Base-by-base conservation (phyloP, 30 jellyfish, hydroid and myxozoan genomes). In the Cassiopea andromeda region DNA sequence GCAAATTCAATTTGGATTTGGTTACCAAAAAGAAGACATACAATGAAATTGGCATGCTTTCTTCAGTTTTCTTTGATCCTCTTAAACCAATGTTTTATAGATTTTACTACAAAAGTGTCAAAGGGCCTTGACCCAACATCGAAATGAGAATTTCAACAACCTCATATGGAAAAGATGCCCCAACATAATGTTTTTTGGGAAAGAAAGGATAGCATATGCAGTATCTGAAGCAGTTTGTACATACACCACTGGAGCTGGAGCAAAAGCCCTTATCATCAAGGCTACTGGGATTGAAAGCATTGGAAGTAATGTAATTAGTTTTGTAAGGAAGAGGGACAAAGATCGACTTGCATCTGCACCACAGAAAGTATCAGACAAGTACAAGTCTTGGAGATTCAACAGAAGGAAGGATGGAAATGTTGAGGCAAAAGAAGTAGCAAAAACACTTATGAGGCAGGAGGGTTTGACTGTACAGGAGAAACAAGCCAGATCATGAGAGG, bases 1-100 rank as follows among this genome's bases (percentile, higher is more conserved):
- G 91, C 85, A 83, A 84, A 84, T 84, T 84, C 71, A 47, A 84
- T 48, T 17, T 46, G 50, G 78, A 84, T 50, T 54, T 73, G 12
- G 87, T 4, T 14, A 84, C 75, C 12, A 86, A 86, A 16, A 57
- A 48, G 72, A 5, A 17, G 14, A 61, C 87, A 47, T 70, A 84
- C 50, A 70, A 43, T 61, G 85, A 73, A 72, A 57, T 7, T 27
- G 46, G 71, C 54, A 71, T 80, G 73, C 74, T 84, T 43, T 80
- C 89, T 2, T n/a, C 67, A 13, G 60, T 68, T 3, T 80, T 80
- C 60, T 59, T 2, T 16, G 38, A 80, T 68, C 14, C 3, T 1
- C 38, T 57, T 19, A 60, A 48, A 18, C 89, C 77, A 1, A 80
- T 80, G 19, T 80, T 80, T 17, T 18, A 12, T 17, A 44, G 89